phyloP scores from a whole-genome alignment of 2,797 vertebrate species.

The Hoplostethus mediterraneus region DNA sequence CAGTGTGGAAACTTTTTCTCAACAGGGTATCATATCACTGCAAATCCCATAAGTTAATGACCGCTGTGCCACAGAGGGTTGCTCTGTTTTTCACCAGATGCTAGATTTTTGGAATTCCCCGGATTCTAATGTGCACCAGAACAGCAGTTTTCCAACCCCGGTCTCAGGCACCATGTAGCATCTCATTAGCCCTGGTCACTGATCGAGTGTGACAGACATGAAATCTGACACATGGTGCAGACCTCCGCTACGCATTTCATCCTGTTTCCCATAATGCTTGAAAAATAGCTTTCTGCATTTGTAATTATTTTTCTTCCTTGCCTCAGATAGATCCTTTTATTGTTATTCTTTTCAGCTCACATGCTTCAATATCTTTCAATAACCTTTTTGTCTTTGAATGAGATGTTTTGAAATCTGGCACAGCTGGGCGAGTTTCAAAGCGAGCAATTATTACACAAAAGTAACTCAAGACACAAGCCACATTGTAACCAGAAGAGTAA shows the following conservation, averaged over 20 bases:
- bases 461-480: conserved; percentile 32
- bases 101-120: conserved; percentile 82
- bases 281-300: conserved; percentile 69
- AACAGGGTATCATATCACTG: conserved; percentile 78
- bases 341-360: conserved; percentile 35
- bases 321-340: conserved; percentile 29
- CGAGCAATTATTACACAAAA: conserved; percentile 29
- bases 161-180: conserved; percentile 72
- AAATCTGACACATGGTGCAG: conserved; percentile 74
- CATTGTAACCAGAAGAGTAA: conserved; percentile 8
- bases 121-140: conserved; percentile 81
- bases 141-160: conserved; percentile 75
- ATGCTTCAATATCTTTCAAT: conserved; percentile 31
- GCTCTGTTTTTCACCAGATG: conserved; percentile 82
- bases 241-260: conserved; percentile 70
- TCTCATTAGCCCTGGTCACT: conserved; percentile 81
- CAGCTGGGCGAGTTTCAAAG: conserved; percentile 43
- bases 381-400: conserved; percentile 41
- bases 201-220: conserved; percentile 80
- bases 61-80: conserved; percentile 78
- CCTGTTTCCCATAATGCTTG: conserved; percentile 58
- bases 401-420: conserved; percentile 42
- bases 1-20: conserved; percentile 79
- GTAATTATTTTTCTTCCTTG: conserved; percentile 57
- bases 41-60: conserved; percentile 84